These are phyloP conservation scores for Leiothrix lutea DNA, from an alignment of 2,113 vertebrate species.

Conservation along the genomic window DNA sequence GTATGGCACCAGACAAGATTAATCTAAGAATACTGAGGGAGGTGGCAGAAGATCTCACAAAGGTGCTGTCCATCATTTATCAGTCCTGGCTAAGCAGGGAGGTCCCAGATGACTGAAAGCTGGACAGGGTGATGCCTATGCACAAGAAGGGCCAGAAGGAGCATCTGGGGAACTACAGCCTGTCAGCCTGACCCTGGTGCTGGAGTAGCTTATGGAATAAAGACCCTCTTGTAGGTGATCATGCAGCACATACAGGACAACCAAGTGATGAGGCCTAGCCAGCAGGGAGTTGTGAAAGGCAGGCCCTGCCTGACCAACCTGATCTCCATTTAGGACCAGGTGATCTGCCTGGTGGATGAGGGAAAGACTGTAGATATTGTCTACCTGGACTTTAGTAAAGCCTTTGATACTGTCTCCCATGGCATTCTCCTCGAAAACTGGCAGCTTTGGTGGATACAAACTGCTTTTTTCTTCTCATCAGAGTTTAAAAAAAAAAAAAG, in stretches of 20 bases:
- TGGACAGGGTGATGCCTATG: not conserved
- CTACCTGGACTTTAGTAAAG: not conserved
- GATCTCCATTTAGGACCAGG: not conserved
- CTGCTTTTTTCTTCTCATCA: not conserved
- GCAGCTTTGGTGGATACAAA: not conserved
- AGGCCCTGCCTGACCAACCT: not conserved
- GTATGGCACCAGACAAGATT: not conserved
- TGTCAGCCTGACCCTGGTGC: not conserved
- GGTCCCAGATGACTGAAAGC: not conserved
- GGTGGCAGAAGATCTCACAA: fast-evolving
- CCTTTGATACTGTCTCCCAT: not conserved
- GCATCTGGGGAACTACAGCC: not conserved
- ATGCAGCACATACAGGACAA: not conserved
- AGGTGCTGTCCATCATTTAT: not conserved
- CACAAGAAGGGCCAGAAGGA: not conserved
- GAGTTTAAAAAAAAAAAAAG: not conserved
- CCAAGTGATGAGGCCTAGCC: not conserved
- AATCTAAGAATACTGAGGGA: not conserved
- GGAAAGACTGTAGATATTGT: not conserved
- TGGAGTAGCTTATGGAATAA: not conserved
- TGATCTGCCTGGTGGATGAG: not conserved
- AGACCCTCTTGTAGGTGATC: not conserved
- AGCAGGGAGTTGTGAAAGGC: not conserved
- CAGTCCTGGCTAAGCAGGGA: not conserved
- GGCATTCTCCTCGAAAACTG: not conserved